Evolutionary conservation across 2,797 vertebrate species (phyloP).

Genomic region (Onychomys arenicola): DNA sequence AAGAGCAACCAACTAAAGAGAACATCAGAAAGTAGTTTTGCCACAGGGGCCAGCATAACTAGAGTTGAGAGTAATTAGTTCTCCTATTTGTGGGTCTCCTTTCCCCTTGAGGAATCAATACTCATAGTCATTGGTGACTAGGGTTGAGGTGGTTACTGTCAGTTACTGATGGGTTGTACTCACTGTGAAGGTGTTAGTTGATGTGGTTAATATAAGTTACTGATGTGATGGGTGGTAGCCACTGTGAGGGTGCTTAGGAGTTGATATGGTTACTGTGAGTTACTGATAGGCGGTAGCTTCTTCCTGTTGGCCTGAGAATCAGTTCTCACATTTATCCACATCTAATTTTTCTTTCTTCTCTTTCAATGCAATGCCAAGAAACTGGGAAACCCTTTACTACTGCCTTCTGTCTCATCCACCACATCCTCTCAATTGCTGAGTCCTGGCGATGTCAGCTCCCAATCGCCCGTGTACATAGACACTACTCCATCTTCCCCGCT

Average conservation of each 20-base stretch:
- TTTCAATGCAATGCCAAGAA: neutral
- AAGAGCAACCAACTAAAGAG: neutral
- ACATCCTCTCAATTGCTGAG: neutral
- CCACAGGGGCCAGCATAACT: neutral
- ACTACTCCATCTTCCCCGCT: neutral
- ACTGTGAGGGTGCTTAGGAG: neutral
- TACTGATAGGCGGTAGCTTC: neutral
- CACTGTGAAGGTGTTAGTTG: neutral
- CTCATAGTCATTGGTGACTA: neutral
- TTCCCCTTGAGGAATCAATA: neutral
- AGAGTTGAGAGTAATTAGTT: neutral
- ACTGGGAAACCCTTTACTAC: neutral
- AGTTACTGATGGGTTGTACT: neutral
- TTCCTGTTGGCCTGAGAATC: neutral
- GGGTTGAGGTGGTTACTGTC: neutral
- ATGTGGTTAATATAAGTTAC: neutral
- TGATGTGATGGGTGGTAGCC: too few relatives aligned
- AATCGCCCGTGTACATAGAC: neutral
- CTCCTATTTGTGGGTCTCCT: neutral
- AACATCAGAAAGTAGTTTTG: constrained; percentile 24
- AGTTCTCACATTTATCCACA: neutral
- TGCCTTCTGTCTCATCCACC: neutral
- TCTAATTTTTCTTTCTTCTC: neutral
- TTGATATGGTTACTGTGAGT: neutral
- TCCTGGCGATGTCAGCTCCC: neutral